These are phyloP conservation scores for Drosophila pallidifrons DNA, from an alignment of 1,140 invertebrate species.

Conservation along the genomic window DNA sequence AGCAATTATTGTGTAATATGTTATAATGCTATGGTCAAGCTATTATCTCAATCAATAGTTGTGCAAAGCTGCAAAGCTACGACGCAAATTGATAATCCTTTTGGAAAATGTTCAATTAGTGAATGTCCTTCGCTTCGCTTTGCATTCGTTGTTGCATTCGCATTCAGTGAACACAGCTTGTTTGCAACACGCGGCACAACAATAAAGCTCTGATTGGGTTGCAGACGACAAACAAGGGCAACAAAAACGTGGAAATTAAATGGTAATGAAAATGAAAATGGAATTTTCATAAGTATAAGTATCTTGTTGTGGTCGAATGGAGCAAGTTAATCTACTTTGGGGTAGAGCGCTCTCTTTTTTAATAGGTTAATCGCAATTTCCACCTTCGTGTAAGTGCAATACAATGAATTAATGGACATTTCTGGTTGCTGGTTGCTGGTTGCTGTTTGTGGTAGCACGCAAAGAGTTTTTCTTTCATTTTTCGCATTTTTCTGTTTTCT, in stretches of 20 bases:
- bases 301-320: not conserved
- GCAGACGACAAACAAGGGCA: no score
- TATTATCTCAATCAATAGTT: constrained; percentile 8
- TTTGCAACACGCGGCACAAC: not conserved
- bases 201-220: constrained; percentile 12
- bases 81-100: constrained; percentile 3
- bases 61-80: not conserved
- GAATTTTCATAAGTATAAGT: constrained; percentile 20
- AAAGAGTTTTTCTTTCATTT: constrained; percentile 3
- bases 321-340: constrained; percentile 43
- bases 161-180: not conserved
- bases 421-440: constrained; percentile 4
- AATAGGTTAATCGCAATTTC: constrained; percentile 54
- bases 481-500: no score
- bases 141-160: no score
- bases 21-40: not conserved
- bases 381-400: constrained; percentile 42
- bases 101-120: not conserved
- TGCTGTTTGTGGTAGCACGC: constrained; percentile 19
- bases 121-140: not conserved
- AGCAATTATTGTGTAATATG: not conserved
- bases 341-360: constrained; percentile 7
- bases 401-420: constrained; percentile 47
- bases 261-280: constrained; percentile 30
- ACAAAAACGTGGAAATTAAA: constrained; percentile 12